Evolutionary conservation across 1,140 invertebrate genomes (phyloP).

Genomic region (Tachypleus tridentatus): DNA sequence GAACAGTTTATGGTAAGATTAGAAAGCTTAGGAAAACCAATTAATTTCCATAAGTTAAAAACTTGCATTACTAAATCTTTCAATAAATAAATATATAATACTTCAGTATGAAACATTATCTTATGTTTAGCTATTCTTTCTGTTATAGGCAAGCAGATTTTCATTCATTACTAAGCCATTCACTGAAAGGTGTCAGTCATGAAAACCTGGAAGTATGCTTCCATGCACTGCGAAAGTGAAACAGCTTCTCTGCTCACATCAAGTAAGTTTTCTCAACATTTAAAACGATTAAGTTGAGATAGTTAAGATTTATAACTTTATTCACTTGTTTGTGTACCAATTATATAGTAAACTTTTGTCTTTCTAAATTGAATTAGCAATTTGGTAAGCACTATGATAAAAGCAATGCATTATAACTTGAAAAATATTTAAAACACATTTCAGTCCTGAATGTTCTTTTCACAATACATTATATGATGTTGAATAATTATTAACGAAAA

Average conservation of each 20-base stretch:
- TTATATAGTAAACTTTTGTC: no score
- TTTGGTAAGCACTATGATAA: no score
- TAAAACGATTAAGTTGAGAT: neutral
- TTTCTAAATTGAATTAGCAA: no score
- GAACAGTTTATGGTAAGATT: no score
- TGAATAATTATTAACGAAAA: no score
- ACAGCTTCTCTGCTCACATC: conserved; percentile 50
- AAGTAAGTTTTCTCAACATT: conserved; percentile 19
- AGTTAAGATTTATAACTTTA: neutral
- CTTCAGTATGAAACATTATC: conserved; percentile 5
- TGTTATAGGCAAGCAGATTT: conserved; percentile 31
- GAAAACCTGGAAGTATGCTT: conserved; percentile 60
- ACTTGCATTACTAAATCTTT: neutral
- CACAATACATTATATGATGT: no score
- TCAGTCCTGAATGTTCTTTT: no score
- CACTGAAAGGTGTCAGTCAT: conserved; percentile 57
- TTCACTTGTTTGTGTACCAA: no score
- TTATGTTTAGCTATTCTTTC: conserved; percentile 12
- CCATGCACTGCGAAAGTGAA: conserved; percentile 57
- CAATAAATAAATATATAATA: neutral
- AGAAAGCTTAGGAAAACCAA: neutral
- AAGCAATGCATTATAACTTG: no score
- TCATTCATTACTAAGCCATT: conserved; percentile 46
- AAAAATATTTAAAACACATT: no score
- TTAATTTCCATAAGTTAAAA: conserved; percentile 1